Percentiles rank a stretch among this genome's conserved stretches.
phyloP scores from a whole-genome alignment of 92 coral and sea anemone species.

The Isaurus tuberculatus region DNA sequence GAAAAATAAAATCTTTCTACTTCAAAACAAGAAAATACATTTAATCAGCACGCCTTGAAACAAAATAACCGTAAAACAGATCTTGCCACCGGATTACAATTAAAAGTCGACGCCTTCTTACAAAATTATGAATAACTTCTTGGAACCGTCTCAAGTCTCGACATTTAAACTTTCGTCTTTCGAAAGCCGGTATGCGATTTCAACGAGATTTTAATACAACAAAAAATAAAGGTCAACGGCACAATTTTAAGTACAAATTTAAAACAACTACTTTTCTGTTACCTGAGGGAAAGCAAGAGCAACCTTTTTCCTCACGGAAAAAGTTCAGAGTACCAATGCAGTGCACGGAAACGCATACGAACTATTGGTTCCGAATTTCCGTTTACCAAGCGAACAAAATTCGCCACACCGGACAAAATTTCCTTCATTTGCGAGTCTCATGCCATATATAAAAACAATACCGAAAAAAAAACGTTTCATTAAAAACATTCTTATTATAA shows the following conservation, averaged over 20 bases:
- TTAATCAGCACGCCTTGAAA: background rate
- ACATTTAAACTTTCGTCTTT: background rate
- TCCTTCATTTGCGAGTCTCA: background rate
- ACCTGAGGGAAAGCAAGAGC: background rate
- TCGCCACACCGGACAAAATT: slow-evolving; percentile 18
- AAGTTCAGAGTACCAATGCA: background rate
- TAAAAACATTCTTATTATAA: background rate
- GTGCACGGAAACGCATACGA: background rate
- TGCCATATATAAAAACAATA: background rate
- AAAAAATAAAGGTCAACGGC: slow-evolving; percentile 4
- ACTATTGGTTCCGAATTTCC: slow-evolving; percentile 11
- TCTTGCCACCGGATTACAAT: background rate
- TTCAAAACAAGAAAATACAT: background rate
- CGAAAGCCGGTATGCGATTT: background rate
- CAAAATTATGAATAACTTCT: slow-evolving; percentile 14
- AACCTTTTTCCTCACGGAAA: background rate
- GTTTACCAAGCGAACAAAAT: background rate
- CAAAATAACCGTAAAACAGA: slow-evolving; percentile 2
- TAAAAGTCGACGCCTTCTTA: slow-evolving; percentile 27
- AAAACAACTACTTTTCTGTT: background rate
- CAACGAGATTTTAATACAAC: slow-evolving; percentile 2
- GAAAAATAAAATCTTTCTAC: background rate
- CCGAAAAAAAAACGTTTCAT: background rate
- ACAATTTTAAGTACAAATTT: background rate
- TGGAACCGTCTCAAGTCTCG: background rate